Conservation (phyloP, 1,140 invertebrate species). For the Leucophenga varia region DNA sequence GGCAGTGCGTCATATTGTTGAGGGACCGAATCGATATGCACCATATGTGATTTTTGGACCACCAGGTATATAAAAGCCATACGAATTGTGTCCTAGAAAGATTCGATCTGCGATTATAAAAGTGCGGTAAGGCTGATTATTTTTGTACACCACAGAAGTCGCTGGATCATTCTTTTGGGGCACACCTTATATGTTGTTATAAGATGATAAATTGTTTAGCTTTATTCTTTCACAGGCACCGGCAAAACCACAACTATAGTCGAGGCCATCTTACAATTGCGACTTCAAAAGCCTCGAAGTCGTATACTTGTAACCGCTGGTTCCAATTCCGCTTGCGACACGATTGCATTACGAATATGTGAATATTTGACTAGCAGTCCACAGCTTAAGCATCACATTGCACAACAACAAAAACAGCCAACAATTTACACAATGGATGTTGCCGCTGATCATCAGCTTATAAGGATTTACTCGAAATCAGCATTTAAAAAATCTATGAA, state of each 20-base stretch:
- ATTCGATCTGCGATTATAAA: too few species aligned
- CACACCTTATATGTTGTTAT: too few species aligned
- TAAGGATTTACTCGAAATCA: slow-evolving; percentile 37
- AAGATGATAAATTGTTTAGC: too few species aligned
- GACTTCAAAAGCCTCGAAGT: slow-evolving; percentile 50
- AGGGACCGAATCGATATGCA: slow-evolving; percentile 29
- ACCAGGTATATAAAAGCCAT: slow-evolving; percentile 27
- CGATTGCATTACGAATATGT: slow-evolving; percentile 63
- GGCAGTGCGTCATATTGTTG: slow-evolving; percentile 34
- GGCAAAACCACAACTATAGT: slow-evolving; percentile 79
- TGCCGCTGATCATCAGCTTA: slow-evolving; percentile 14
- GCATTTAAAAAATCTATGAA: slow-evolving; percentile 37
- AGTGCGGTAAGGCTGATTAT: too few species aligned
- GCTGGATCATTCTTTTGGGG: too few species aligned
- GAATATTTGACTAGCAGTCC: slow-evolving; percentile 45
- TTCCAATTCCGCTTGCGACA: slow-evolving; percentile 78
- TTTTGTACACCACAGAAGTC: too few species aligned
- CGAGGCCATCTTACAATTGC: slow-evolving; percentile 65
- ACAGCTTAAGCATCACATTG: slow-evolving; percentile 29
- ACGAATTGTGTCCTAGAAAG: too few species aligned
- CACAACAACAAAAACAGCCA: slow-evolving; percentile 44
- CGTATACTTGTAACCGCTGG: slow-evolving; percentile 71
- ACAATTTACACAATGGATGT: neutral
- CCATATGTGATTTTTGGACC: slow-evolving; percentile 48
- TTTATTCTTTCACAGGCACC: slow-evolving; percentile 61